These are phyloP conservation scores for Cotesia congregata DNA, from an alignment of 2,888 invertebrate species.

Conservation along the genomic window DNA sequence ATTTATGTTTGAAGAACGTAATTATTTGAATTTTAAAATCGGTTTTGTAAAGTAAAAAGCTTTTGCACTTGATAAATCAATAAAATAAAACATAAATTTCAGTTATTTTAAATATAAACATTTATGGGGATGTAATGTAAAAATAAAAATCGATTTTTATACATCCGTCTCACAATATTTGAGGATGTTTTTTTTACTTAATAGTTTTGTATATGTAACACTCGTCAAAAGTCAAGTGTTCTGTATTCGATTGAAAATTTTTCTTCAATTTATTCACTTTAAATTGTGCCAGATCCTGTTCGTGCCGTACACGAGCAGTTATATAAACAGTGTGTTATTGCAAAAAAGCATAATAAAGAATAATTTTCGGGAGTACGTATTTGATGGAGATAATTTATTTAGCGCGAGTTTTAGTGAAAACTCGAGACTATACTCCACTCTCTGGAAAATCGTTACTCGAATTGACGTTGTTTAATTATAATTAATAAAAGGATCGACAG, in stretches of 20 bases:
- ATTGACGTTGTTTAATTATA: not conserved
- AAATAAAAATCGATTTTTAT: not conserved
- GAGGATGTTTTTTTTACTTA: not conserved
- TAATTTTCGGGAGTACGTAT: not conserved
- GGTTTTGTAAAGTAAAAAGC: not conserved
- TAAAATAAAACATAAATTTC: not conserved
- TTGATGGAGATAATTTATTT: not conserved
- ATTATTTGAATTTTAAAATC: not conserved
- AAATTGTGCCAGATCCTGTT: not conserved
- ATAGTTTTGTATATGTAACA: not conserved
- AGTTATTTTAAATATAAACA: not conserved
- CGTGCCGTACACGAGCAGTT: too few species aligned
- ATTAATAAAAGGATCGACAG: not conserved
- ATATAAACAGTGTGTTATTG: not conserved
- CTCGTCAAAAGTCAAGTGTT: not conserved
- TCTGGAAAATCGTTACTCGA: not conserved
- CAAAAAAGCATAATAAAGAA: not conserved
- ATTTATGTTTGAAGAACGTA: not conserved
- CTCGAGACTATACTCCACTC: not conserved
- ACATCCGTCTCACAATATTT: not conserved
- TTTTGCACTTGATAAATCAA: not conserved
- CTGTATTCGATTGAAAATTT: not conserved
- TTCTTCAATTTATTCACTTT: not conserved
- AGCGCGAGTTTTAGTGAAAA: not conserved
- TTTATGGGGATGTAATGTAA: not conserved